These are phyloP conservation scores for Gopherus flavomarginatus DNA, from an alignment of 2,113 vertebrate genomes.

Conservation along the genomic window DNA sequence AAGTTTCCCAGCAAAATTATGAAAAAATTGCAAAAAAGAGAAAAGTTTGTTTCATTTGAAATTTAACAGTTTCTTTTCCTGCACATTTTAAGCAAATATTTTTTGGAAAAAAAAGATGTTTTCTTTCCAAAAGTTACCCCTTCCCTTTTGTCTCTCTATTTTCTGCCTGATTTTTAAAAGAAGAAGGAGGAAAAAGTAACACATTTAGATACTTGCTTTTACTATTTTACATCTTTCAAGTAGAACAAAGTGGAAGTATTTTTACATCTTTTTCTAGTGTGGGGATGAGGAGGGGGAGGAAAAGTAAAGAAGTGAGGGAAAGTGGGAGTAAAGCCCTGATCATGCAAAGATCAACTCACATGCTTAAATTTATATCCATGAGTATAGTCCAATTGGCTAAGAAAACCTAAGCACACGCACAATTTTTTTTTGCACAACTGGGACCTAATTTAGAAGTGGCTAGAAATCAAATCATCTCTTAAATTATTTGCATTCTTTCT, in stretches of 20 bases:
- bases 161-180: not conserved
- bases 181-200: not conserved
- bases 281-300: not conserved
- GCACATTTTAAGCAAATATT: not conserved
- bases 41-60: not conserved
- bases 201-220: not conserved
- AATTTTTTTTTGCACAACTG: not conserved
- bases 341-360: not conserved
- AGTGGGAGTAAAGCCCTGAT: rapidly evolving
- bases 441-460: not conserved
- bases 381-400: not conserved
- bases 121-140: not conserved
- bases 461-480: not conserved
- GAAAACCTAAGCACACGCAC: not conserved
- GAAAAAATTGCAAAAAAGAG: not conserved
- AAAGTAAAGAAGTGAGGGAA: not conserved
- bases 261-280: not conserved
- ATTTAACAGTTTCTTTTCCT: not conserved
- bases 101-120: not conserved
- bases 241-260: not conserved
- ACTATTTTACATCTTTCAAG: not conserved
- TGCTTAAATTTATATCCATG: not conserved
- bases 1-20: not conserved
- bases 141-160: not conserved
- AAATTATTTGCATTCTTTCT: not conserved